A percentile compares a stretch with the other conserved stretches of the same genome.
These are phyloP conservation scores for Panzeria rudis DNA, from an alignment of 2,888 invertebrate species.

Conservation along the genomic window DNA sequence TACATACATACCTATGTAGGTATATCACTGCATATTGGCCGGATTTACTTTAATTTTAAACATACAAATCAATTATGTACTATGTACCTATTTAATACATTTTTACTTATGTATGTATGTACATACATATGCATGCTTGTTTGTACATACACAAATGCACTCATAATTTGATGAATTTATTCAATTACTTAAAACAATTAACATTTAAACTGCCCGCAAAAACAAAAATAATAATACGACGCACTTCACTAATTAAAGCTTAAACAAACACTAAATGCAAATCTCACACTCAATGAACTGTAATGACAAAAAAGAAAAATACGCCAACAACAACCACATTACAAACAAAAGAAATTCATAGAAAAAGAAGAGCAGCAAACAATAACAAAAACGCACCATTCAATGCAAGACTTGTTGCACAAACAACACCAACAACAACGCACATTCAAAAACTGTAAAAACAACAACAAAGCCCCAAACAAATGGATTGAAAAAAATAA, in stretches of 20 bases:
- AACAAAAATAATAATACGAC: slow-evolving; percentile 9
- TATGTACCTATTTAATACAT: no score
- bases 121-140: not conserved
- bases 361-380: not conserved
- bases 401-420: slow-evolving; percentile 14
- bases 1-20: no score
- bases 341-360: not conserved
- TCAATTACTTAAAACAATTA: slow-evolving; percentile 6
- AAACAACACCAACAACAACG: slow-evolving; percentile 2
- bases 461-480: not conserved
- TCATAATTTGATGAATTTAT: slow-evolving; percentile 7
- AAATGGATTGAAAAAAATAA: not conserved
- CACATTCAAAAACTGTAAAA: slow-evolving; percentile 30
- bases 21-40: no score
- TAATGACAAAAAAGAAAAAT: not conserved
- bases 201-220: not conserved
- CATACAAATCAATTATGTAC: not conserved
- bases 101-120: not conserved
- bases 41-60: no score
- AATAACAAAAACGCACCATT: slow-evolving; percentile 21
- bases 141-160: not conserved
- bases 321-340: not conserved
- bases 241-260: slow-evolving; percentile 8
- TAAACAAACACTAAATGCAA: slow-evolving; percentile 20
- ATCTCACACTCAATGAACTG: not conserved